Base-by-base conservation (phyloP, 2,888 invertebrate genomes). In the Drosophila neonasuta region DNA sequence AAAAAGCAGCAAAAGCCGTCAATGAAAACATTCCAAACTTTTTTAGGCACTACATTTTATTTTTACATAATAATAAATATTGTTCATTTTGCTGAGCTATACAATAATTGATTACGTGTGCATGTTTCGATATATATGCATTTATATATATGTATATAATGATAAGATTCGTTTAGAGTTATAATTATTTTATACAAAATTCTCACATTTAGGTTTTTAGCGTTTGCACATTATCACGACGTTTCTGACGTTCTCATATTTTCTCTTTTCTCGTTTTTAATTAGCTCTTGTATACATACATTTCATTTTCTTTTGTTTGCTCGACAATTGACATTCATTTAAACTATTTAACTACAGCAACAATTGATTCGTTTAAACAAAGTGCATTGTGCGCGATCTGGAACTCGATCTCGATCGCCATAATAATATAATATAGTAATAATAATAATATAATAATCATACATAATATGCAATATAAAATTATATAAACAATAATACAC, bases 401-500 rank as follows among this genome's bases (percentile, higher is more conserved):
- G 56, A 59, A 54, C 49, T 74, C 72, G 50, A 42, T 29, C 41
- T 44, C 61, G 63, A 75, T 70, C 71, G 68, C 68, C 69, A 79
- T 74, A 63, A 80, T 74, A 84, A 77, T 84, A 83, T 80, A 77
- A 36, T 67, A 61, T 57, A 60, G 52, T 71, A 62, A 68, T 70
- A 71, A 74, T 68, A 68, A 71, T 68, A 74, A 72, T 69, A 62
- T 73, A 65, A 73, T 76, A 79, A 71, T 66, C 73, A 70, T 78
- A 78, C 74, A 71, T 71, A 74, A 71, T 62, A 72, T 75, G 78
- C 72, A 71, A 74, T 80, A 78, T 74, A 76, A 72, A 77, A 74
- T 74, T 74, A 83, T 82, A 86, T 81, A 80, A 79, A 79, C 80
- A 84, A 86, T 80, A 84, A 86, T 86, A 86, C 83, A 79, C 81